Evolutionary conservation across 2,113 vertebrate genomes (phyloP).

Genomic region (Vulpes lagopus): DNA sequence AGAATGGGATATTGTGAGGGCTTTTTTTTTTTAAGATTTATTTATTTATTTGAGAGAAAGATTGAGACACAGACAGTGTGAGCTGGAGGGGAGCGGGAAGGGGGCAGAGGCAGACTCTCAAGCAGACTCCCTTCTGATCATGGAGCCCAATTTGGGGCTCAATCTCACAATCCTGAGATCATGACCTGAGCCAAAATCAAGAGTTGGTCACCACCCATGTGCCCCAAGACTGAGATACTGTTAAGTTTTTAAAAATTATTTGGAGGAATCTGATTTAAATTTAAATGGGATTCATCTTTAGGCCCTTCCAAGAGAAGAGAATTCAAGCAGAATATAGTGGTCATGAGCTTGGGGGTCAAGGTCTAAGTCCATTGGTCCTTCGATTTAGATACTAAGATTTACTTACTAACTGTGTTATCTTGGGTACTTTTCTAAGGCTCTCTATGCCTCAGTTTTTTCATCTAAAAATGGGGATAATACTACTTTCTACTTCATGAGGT

Average conservation of each 20-base stretch:
- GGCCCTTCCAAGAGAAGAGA: neutral
- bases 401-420: neutral
- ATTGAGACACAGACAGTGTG: neutral
- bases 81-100: neutral
- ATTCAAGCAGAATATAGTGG: neutral
- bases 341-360: neutral
- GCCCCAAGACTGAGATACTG: neutral
- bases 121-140: neutral
- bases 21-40: neutral
- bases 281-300: slow-evolving; percentile 15
- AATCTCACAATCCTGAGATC: neutral
- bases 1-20: neutral
- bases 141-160: neutral
- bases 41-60: neutral
- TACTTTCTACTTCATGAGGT: neutral
- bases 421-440: neutral
- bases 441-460: neutral
- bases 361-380: neutral
- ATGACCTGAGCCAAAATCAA: neutral
- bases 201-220: neutral
- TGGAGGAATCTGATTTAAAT: slow-evolving; percentile 42
- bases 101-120: neutral
- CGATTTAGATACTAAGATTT: neutral
- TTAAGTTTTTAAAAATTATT: neutral
- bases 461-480: neutral